Percentiles rank a stretch among this genome's conserved stretches.
phyloP scores from a whole-genome alignment of 2,797 vertebrate genomes.

The Microcaecilia unicolor region DNA sequence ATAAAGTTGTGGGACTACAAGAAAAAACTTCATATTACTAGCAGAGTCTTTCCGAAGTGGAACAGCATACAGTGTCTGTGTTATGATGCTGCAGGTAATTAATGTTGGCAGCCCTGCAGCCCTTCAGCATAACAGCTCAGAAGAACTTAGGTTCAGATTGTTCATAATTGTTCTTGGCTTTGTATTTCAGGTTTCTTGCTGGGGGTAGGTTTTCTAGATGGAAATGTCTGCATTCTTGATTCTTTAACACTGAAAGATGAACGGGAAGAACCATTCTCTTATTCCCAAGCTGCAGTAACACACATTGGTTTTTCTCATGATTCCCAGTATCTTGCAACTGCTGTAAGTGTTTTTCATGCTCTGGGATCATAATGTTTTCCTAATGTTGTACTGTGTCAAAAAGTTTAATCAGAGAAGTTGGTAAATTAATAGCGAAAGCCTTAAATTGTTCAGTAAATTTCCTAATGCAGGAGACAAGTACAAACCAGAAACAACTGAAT shows the following conservation, averaged over 20 bases:
- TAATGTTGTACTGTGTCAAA: too few species aligned
- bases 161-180: slow-evolving; percentile 8
- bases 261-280: slow-evolving; percentile 53
- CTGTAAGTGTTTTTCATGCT: slow-evolving; percentile 71
- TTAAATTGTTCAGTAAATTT: too few species aligned
- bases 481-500: too few species aligned
- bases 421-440: too few species aligned
- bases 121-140: too few species aligned
- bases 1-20: slow-evolving; percentile 79
- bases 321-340: slow-evolving; percentile 79
- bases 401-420: too few species aligned
- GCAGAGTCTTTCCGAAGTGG: slow-evolving; percentile 55
- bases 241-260: slow-evolving; percentile 61
- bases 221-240: slow-evolving; percentile 72
- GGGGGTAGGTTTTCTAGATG: slow-evolving; percentile 74
- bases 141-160: too few species aligned
- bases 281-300: slow-evolving; percentile 59
- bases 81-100: slow-evolving; percentile 77
- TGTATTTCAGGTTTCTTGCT: slow-evolving; percentile 63
- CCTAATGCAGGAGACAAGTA: too few species aligned
- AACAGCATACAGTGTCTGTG: slow-evolving; percentile 64
- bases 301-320: slow-evolving; percentile 80
- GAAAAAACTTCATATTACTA: slow-evolving; percentile 45
- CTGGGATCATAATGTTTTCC: too few species aligned
- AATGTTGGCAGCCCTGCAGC: accelerated